A percentile compares a stretch with the other conserved stretches of the same genome.
These are phyloP conservation scores for Eriocheir sinensis DNA, from an alignment of 1,140 invertebrate species.

Conservation along the genomic window DNA sequence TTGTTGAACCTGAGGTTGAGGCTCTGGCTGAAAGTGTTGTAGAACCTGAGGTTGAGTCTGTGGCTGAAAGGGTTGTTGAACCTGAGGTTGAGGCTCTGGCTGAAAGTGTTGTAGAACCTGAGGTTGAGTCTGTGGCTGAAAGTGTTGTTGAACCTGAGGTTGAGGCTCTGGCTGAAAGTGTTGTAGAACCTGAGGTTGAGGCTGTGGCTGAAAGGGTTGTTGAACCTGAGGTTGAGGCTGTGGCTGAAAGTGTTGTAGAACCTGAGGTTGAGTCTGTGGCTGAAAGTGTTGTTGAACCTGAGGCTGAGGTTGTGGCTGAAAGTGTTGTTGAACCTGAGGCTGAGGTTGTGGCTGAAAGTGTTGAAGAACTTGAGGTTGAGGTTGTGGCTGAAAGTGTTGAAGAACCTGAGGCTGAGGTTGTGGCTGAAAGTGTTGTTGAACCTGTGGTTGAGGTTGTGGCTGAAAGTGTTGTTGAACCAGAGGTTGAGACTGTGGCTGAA, in stretches of 20 bases:
- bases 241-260: not conserved
- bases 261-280: not conserved
- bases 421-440: not conserved
- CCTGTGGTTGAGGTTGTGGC: slow-evolving; percentile 11
- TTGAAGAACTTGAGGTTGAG: not conserved
- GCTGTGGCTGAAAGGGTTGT: not conserved
- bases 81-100: not conserved
- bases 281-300: not conserved
- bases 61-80: not conserved
- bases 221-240: not conserved
- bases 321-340: not conserved
- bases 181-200: not conserved
- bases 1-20: not conserved
- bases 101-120: not conserved
- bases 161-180: not conserved
- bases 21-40: not conserved
- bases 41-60: not conserved
- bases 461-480: not conserved
- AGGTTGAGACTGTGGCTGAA: not conserved
- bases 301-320: not conserved
- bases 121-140: not conserved
- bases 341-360: not conserved
- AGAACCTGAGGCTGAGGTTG: not conserved
- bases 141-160: not conserved
- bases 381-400: not conserved